Percentiles rank a stretch among this genome's conserved stretches.
Evolutionary conservation across 2,888 invertebrate species (phyloP).

Genomic region (Euzophera pinguis): DNA sequence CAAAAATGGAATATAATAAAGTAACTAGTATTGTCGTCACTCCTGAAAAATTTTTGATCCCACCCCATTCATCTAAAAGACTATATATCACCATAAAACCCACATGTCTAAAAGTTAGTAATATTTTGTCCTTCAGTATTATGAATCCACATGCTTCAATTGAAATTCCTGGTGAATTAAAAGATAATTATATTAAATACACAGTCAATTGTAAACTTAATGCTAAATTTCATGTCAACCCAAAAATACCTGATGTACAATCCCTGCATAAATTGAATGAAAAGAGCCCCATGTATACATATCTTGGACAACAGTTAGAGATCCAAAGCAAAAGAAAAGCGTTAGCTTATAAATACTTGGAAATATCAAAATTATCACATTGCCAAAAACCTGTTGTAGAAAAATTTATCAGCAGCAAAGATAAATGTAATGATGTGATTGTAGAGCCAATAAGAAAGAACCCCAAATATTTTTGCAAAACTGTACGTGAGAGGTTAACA

Average conservation of each 20-base stretch:
- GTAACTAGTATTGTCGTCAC: slow-evolving; percentile 54
- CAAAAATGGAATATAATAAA: slow-evolving; percentile 59
- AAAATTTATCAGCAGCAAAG: slow-evolving; percentile 37
- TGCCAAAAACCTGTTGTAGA: slow-evolving; percentile 31
- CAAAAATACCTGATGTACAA: slow-evolving; percentile 35
- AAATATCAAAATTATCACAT: slow-evolving; percentile 36
- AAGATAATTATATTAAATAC: slow-evolving; percentile 47
- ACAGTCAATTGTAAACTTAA: slow-evolving; percentile 40
- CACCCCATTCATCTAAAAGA: slow-evolving; percentile 49
- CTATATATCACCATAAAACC: slow-evolving; percentile 51
- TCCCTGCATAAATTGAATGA: slow-evolving; percentile 60
- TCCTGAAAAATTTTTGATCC: slow-evolving; percentile 55
- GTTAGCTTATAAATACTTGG: slow-evolving; percentile 37
- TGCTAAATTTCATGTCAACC: slow-evolving; percentile 37
- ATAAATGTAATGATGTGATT: slow-evolving; percentile 28
- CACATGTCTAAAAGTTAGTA: slow-evolving; percentile 42
- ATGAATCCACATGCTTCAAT: slow-evolving; percentile 44
- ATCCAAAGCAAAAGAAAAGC: slow-evolving; percentile 33
- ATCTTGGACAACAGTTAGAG: slow-evolving; percentile 39
- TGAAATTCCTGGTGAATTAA: slow-evolving; percentile 21
- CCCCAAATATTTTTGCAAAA: slow-evolving; percentile 41
- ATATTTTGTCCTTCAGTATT: slow-evolving; percentile 45
- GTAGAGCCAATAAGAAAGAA: not conserved
- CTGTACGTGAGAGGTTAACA: slow-evolving; percentile 26
- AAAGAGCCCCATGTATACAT: slow-evolving; percentile 46